Evolutionary conservation across 2,113 vertebrate species (phyloP).

Genomic region (Ariopsis seemanni): DNA sequence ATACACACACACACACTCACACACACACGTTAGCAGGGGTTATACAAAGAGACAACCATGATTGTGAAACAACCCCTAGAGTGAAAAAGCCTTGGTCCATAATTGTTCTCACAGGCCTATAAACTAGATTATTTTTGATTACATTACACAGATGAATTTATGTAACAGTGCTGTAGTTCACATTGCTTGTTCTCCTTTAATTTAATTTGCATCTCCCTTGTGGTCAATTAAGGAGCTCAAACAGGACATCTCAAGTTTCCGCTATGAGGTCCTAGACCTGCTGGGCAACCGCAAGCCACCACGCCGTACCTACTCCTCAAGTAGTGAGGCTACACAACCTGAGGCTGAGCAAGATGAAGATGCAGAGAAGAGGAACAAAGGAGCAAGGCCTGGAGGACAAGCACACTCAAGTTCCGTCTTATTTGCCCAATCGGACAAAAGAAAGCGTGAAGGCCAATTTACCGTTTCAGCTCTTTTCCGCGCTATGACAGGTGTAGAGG

Average conservation of each 20-base stretch:
- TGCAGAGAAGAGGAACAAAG: slow-evolving; percentile 61
- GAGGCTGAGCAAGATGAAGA: slow-evolving; percentile 72
- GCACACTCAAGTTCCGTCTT: slow-evolving; percentile 28
- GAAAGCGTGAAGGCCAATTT: slow-evolving; percentile 69
- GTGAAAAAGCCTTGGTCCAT: not conserved
- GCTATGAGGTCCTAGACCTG: slow-evolving; percentile 87
- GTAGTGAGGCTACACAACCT: slow-evolving; percentile 83
- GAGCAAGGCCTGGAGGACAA: not conserved
- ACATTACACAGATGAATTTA: slow-evolving; percentile 3
- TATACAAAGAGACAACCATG: no score
- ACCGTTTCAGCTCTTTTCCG: slow-evolving; percentile 79
- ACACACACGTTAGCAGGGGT: no score
- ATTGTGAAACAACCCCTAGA: no score
- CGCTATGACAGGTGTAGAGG: slow-evolving; percentile 75
- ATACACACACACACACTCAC: no score
- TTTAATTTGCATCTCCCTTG: not conserved
- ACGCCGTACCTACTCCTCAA: slow-evolving; percentile 82
- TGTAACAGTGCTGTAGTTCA: slow-evolving; percentile 26
- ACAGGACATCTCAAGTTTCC: slow-evolving; percentile 89
- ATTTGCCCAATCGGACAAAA: slow-evolving; percentile 63
- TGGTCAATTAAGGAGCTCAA: slow-evolving; percentile 78
- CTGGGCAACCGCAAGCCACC: slow-evolving; percentile 84
- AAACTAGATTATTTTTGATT: slow-evolving; percentile 7
- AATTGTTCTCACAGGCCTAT: not conserved
- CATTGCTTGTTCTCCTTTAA: slow-evolving; percentile 29